phyloP scores from a whole-genome alignment of 2,113 vertebrate genomes.

The Boulengeromyrus knoepffleri region DNA sequence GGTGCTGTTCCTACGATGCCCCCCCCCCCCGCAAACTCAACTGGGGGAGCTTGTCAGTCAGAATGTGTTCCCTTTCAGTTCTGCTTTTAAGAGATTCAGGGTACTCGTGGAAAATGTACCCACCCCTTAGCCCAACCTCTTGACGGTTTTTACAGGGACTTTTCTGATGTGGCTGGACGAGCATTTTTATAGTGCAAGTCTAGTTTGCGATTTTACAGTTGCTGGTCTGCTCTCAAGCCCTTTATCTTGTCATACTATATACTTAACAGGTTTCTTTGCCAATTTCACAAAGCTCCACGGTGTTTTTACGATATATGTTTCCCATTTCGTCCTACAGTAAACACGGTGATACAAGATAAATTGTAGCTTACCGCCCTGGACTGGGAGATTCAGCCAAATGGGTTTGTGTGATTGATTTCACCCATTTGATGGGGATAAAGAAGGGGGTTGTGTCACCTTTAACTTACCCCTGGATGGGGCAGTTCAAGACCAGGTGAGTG shows the following conservation, averaged over 20 bases:
- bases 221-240: not conserved
- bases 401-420: slow-evolving; percentile 8
- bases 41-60: not conserved
- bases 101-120: not conserved
- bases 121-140: not conserved
- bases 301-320: not conserved
- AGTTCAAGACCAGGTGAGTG: not conserved
- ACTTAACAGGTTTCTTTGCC: not conserved
- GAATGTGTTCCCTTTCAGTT: not conserved
- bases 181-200: not conserved
- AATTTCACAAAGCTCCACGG: not conserved
- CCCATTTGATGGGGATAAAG: not conserved
- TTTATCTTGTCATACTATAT: not conserved
- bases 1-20: slow-evolving; percentile 56
- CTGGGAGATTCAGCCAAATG: slow-evolving; percentile 68
- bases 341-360: not conserved
- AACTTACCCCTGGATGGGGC: not conserved
- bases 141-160: not conserved
- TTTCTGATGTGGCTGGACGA: not conserved
- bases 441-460: not conserved
- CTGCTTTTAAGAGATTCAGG: not conserved
- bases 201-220: not conserved
- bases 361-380: slow-evolving; percentile 44
- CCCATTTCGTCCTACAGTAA: not conserved
- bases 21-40: slow-evolving; percentile 33